phyloP scores from a whole-genome alignment of 2,797 vertebrate species.

The Tiaroga cobitis region DNA sequence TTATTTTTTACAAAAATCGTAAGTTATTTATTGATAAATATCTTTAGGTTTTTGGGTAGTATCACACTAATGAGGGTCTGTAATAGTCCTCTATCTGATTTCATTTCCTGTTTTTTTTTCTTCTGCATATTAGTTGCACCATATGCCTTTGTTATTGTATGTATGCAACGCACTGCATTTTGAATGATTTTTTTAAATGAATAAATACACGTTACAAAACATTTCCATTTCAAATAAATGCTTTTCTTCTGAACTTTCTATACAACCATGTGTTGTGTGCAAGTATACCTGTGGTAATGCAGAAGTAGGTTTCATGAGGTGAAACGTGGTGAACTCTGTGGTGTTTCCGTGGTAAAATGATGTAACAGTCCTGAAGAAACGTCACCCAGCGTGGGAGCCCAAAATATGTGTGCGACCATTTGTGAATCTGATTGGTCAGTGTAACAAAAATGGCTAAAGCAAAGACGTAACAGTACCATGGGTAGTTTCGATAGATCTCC shows the following conservation, averaged over 20 bases:
- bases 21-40: not conserved
- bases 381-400: slow-evolving; percentile 92
- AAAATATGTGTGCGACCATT: slow-evolving; percentile 98
- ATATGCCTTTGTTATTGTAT: not conserved
- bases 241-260: not conserved
- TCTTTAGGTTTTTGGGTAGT: not conserved
- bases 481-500: slow-evolving; percentile 83
- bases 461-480: slow-evolving; percentile 93
- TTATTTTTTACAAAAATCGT: not conserved
- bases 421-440: slow-evolving; percentile 99
- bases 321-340: slow-evolving; percentile 97
- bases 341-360: slow-evolving; percentile 95
- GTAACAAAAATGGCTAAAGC: slow-evolving; percentile 92
- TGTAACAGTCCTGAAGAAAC: slow-evolving; percentile 90
- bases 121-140: not conserved
- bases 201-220: not conserved
- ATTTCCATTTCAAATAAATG: not conserved
- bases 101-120: not conserved
- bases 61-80: not conserved
- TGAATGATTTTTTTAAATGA: not conserved
- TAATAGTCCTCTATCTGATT: not conserved
- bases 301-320: slow-evolving; percentile 98
- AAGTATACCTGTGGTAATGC: slow-evolving; percentile 93
- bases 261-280: not conserved
- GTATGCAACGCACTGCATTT: not conserved